Evolutionary conservation across 2,113 vertebrate genomes (phyloP), one percentile per base, ranked within the genome.

Genomic region (Toxostoma redivivum): DNA sequence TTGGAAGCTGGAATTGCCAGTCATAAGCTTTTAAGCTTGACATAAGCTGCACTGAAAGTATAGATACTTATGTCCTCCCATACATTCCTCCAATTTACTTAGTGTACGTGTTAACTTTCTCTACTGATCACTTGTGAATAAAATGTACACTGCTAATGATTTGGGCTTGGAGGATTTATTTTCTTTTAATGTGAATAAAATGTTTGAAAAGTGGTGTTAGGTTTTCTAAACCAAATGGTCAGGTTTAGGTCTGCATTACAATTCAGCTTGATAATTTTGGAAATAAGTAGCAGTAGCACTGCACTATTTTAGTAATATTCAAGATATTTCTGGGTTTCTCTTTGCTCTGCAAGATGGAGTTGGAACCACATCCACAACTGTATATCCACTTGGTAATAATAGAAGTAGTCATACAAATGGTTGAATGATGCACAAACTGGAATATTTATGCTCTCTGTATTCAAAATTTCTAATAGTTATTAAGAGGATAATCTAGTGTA

Each of bases 1-100:
- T 13, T 3, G 4, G 33, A 12, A 88, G 15, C 22, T 31, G 44
- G 11, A 7, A 1, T 3, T 89, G 16, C 16, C 0, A 0, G 9
- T 81, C 27, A 44, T 5, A 2, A 37, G 24, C 35, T 15, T 0
- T 1, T 28, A 48, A 73, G 23, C 15, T 38, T 66, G 58, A 73
- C 33, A 38, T 77, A 38, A 86, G 9, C 21, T 86, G 45, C 15
- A 5, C 10, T 71, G 23, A 22, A 90, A 72, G 2, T 50, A 8
- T 45, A 65, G 42, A 8, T 81, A 17, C 16, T 22, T 35, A 33
- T 61, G 28, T 72, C 27, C 12, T 83, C 53, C 27, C 17, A 2
- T 74, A 50, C 62, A 45, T 15, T 74, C 3, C 4, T 91, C n/a
- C 0, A 2, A 4, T 73, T 81, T 56, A 51, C 3, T 80, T 72